These are phyloP conservation scores for Perodicticus potto DNA, from an alignment of 2,797 vertebrate species.

Conservation along the genomic window DNA sequence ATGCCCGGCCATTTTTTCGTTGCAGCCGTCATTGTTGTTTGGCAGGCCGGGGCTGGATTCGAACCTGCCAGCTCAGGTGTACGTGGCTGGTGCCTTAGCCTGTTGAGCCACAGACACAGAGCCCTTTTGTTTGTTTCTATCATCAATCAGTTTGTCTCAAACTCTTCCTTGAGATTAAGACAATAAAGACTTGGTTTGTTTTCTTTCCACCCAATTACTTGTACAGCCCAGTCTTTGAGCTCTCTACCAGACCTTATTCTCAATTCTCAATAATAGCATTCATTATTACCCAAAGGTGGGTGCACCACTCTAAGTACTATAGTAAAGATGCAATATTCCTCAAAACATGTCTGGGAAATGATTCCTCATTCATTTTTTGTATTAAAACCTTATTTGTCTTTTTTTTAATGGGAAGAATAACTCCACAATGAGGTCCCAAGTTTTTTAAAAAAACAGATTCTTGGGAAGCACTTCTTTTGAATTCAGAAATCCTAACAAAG, in stretches of 20 bases:
- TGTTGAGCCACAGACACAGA: no score
- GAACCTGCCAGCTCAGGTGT: no score
- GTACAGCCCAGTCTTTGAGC: background rate
- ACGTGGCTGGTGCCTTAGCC: no score
- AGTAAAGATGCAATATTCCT: background rate
- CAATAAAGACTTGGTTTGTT: background rate
- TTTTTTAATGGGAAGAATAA: background rate
- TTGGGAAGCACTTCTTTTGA: background rate
- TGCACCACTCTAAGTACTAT: background rate
- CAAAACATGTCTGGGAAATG: slow-evolving; percentile 24
- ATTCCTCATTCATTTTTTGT: background rate
- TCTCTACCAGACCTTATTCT: background rate
- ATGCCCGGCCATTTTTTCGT: no score
- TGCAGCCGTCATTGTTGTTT: no score
- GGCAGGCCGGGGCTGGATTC: no score
- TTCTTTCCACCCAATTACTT: background rate
- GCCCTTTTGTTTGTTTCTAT: background rate
- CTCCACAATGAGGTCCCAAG: background rate
- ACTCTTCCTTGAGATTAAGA: background rate
- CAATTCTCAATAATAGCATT: background rate
- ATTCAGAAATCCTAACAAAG: slow-evolving; percentile 33
- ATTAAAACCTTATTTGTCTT: background rate
- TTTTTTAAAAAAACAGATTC: background rate
- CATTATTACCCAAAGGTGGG: background rate
- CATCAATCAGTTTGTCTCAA: background rate